phyloP scores from a whole-genome alignment of 2,113 vertebrate species.

The Crotalus viridis region DNA sequence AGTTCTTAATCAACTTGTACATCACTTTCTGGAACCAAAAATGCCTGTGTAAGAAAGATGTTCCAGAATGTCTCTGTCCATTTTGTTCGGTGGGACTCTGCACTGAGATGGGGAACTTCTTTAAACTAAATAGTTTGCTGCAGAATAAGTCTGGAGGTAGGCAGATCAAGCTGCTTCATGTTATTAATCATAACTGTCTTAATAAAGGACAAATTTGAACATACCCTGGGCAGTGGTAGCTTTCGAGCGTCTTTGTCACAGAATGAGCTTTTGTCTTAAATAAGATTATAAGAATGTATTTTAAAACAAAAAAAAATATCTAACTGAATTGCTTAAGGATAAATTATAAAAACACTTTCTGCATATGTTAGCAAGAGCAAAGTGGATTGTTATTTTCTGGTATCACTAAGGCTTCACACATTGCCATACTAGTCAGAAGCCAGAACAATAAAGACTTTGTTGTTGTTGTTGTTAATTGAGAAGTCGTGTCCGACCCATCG shows the following conservation, averaged over 20 bases:
- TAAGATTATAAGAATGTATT: neutral
- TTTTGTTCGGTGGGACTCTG: slow-evolving; percentile 3
- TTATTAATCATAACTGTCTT: neutral
- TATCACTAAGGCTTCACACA: neutral
- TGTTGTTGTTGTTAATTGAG: too few relatives aligned
- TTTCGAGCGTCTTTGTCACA: neutral
- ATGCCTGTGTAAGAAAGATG: neutral
- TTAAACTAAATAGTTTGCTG: neutral
- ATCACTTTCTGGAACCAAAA: neutral
- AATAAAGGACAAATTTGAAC: neutral
- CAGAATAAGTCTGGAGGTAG: neutral
- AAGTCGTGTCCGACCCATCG: too few relatives aligned
- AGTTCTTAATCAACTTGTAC: neutral
- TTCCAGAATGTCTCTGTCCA: neutral
- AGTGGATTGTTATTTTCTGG: neutral
- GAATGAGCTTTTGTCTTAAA: neutral
- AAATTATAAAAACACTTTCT: neutral
- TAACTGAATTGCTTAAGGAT: neutral
- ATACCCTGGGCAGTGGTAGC: neutral
- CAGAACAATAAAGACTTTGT: neutral
- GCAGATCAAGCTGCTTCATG: neutral
- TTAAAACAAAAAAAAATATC: neutral
- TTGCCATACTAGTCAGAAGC: neutral
- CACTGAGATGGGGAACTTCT: neutral
- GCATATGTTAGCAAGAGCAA: neutral